These are phyloP conservation scores for Lepus townsendii DNA, from an alignment of 2,797 vertebrate species.

Conservation along the genomic window DNA sequence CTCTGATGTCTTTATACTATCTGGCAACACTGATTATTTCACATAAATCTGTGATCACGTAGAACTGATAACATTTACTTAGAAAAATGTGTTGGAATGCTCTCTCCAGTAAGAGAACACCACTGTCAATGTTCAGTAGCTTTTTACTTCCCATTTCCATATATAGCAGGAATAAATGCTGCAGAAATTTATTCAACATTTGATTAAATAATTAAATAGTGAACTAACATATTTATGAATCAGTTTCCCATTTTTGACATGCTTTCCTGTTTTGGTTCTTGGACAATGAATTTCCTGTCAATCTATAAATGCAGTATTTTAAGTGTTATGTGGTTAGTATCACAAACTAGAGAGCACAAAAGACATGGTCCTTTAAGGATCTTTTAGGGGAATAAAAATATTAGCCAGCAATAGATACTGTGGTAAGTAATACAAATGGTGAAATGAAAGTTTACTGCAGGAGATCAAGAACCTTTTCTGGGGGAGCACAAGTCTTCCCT, in stretches of 20 bases:
- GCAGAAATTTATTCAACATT: not conserved
- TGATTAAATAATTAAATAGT: not conserved
- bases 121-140: not conserved
- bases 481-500: not conserved
- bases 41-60: not conserved
- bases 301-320: not conserved
- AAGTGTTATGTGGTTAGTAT: not conserved
- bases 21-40: not conserved
- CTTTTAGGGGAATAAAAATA: not conserved
- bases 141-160: not conserved
- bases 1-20: not conserved
- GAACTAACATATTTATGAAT: constrained; percentile 11
- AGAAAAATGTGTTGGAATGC: not conserved
- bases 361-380: not conserved
- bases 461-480: not conserved
- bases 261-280: not conserved
- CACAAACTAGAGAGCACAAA: not conserved
- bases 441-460: not conserved
- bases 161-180: not conserved
- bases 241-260: not conserved
- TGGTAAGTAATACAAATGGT: not conserved
- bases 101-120: not conserved
- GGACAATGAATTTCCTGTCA: not conserved
- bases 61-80: not conserved
- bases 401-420: not conserved